Base-by-base conservation (phyloP, 2,888 invertebrate species). In the Zygogramma bicolorata region DNA sequence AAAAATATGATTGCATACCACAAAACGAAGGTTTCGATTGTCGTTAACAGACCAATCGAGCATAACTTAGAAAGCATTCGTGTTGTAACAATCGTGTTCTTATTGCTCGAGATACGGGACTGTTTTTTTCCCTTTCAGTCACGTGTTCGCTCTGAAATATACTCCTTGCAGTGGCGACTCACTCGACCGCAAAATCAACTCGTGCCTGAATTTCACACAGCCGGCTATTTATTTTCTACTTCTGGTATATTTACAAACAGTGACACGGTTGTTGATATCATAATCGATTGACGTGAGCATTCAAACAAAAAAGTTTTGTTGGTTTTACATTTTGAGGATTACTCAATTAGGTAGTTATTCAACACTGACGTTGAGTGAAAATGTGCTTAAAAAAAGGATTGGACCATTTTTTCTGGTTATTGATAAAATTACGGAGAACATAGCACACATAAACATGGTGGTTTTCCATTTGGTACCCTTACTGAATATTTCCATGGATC, bases 21-120 rank as follows among this genome's bases (percentile, higher is more conserved):
- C 6, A 34, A 7, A 46, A 20, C 20, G 20, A 46, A 18, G 2
- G 20, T 46, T 46, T 18, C 8, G 3, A 46, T 46, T 46, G 8
- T 25, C 1, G 38, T 25, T n/a, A 53, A 27, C 53, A n/a, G n/a
- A n/a, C 10, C n/a, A 27, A 53, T 27, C 27, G n/a, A 4, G 53
- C 53, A 22, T 53, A 7, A 25, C 22, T 53, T 27, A 53, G 53
- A 53, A 53, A 53, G 53, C 53, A 53, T 22, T 6, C 3, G 27
- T 46, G 2, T 46, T 20, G 46, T 8, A 46, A 46, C 25, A 53
- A 25, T 77, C 80, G 79, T 79, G 75, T 62, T 77, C 69, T 65
- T 70, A 74, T 76, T 76, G 71, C 75, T 73, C 77, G 74, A 77
- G 29, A 46, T 77, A 74, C 73, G 75, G 78, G 77, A 78, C 75